Conservation (phyloP, 2,113 vertebrate genomes). For the Pica pica region DNA sequence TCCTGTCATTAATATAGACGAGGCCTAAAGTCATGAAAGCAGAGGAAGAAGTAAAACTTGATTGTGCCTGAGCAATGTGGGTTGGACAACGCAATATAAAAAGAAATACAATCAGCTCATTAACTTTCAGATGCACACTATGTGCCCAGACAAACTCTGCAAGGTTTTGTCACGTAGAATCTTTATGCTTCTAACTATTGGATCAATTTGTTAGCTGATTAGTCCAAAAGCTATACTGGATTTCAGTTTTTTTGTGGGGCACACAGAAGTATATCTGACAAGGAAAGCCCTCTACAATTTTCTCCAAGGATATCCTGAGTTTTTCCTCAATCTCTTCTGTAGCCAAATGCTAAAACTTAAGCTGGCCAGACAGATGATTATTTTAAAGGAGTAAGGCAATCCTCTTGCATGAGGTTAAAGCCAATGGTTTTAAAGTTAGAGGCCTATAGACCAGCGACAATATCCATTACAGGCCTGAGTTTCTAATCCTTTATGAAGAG, state of each 20-base stretch:
- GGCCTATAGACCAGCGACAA: background rate
- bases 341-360: background rate
- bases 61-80: background rate
- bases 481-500: background rate
- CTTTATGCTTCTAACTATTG: background rate
- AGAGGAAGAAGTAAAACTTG: background rate
- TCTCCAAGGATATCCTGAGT: background rate
- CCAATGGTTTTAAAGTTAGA: background rate
- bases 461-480: background rate
- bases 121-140: background rate
- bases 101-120: background rate
- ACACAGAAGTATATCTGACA: background rate
- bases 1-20: slow-evolving; percentile 56
- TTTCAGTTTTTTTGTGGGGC: background rate
- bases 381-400: background rate
- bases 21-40: slow-evolving; percentile 11
- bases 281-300: background rate
- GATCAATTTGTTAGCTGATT: background rate
- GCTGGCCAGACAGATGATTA: background rate
- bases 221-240: background rate
- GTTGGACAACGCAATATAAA: background rate
- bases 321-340: background rate
- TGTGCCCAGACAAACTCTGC: background rate
- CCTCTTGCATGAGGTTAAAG: background rate
- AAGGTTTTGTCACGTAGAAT: background rate